phyloP scores from a whole-genome alignment of 35 echinoderm and acorn worm species.

The Ophioderma brevispina region DNA sequence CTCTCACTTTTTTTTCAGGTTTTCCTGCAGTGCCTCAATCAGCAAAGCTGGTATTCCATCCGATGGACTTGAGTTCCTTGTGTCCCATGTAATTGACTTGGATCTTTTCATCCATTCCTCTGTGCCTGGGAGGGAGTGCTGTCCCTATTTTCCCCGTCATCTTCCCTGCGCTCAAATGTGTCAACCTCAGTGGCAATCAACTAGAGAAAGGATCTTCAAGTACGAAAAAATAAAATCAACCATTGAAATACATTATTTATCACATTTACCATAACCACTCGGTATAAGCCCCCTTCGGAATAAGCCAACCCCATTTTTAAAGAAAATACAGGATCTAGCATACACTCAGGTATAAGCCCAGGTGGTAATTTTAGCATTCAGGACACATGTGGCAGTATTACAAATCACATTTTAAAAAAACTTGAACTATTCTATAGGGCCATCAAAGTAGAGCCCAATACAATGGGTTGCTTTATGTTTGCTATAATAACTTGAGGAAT shows the following conservation, averaged over 20 bases:
- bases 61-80: slow-evolving; percentile 60
- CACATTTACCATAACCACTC: background rate
- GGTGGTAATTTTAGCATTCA: too few species aligned
- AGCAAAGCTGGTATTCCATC: slow-evolving; percentile 40
- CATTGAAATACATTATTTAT: background rate
- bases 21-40: slow-evolving; percentile 40
- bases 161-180: slow-evolving; percentile 81
- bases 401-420: too few species aligned
- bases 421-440: too few species aligned
- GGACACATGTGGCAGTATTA: too few species aligned
- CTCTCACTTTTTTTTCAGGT: slow-evolving; percentile 57
- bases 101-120: slow-evolving; percentile 79
- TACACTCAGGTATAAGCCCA: too few species aligned
- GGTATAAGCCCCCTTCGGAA: too few species aligned
- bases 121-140: slow-evolving; percentile 77
- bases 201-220: slow-evolving; percentile 36
- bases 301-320: too few species aligned
- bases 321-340: too few species aligned
- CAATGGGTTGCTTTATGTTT: too few species aligned
- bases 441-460: too few species aligned
- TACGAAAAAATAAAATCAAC: background rate
- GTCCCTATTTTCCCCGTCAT: slow-evolving; percentile 43
- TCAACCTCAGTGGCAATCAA: slow-evolving; percentile 78
- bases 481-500: too few species aligned
- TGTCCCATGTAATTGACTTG: slow-evolving; percentile 88